Conservation (phyloP, 2,113 vertebrate genomes). For the Emydura subglobosa region DNA sequence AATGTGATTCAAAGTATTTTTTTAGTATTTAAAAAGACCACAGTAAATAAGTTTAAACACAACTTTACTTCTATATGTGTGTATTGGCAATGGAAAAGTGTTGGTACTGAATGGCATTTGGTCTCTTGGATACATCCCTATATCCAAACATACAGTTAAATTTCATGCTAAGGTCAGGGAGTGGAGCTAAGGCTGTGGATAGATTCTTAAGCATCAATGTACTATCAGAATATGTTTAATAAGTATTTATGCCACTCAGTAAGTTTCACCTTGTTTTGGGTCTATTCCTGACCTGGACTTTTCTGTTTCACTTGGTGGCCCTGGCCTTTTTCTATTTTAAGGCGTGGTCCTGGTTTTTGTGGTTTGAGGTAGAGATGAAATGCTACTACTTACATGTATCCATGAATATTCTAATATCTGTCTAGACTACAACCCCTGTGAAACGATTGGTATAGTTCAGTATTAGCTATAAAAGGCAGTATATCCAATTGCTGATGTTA, state of each 20-base stretch:
- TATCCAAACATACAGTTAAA: neutral
- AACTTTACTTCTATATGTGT: neutral
- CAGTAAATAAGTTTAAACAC: neutral
- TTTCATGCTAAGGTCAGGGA: neutral
- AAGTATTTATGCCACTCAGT: neutral
- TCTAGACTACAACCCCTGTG: neutral
- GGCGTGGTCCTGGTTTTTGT: neutral
- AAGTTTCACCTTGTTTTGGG: neutral
- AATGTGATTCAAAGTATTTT: neutral
- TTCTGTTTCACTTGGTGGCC: neutral
- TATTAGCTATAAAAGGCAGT: neutral
- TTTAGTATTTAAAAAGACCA: neutral
- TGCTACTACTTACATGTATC: neutral
- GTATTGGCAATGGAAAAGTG: neutral
- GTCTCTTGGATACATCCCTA: neutral
- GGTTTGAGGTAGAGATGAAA: neutral
- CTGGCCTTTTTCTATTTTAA: neutral
- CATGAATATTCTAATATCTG: neutral
- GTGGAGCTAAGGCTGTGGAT: neutral
- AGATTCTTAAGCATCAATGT: neutral
- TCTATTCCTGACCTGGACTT: fast-evolving
- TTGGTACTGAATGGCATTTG: neutral
- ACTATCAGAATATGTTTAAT: neutral
- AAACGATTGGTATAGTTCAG: neutral
- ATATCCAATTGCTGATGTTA: neutral